phyloP scores from a whole-genome alignment of 2,797 vertebrate species.

The Diceros bicornis region DNA sequence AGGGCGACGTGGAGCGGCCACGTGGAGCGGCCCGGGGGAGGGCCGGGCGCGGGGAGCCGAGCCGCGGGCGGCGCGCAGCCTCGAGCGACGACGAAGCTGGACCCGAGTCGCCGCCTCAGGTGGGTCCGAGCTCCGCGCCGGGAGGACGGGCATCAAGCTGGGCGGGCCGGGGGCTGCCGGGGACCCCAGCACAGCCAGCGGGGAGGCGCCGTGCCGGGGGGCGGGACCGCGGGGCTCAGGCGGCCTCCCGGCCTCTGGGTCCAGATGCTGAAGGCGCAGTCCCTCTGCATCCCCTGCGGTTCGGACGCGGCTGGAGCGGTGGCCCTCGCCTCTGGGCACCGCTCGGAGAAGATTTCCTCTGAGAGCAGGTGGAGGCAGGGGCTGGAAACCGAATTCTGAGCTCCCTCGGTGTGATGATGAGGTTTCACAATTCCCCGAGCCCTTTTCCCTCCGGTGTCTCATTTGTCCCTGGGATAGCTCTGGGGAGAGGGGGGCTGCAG shows the following conservation, averaged over 20 bases:
- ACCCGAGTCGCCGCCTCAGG: constrained; percentile 57
- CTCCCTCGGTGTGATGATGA: neutral
- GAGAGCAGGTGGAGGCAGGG: neutral
- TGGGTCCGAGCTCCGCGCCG: constrained; percentile 13
- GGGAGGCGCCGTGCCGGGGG: neutral
- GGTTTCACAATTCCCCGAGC: neutral
- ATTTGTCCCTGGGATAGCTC: neutral
- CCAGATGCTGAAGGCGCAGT: neutral
- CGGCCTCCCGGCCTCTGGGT: neutral
- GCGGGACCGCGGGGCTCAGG: neutral
- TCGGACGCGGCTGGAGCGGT: neutral
- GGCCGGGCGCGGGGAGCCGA: constrained; percentile 1
- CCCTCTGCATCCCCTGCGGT: neutral
- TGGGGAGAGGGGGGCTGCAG: neutral
- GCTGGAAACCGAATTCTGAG: neutral
- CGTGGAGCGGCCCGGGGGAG: constrained; percentile 82
- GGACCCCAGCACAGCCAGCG: neutral
- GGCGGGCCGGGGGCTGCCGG: neutral
- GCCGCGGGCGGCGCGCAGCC: neutral
- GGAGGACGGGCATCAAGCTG: neutral
- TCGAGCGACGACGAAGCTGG: neutral
- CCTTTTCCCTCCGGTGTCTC: neutral
- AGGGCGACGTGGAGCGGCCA: constrained; percentile 79
- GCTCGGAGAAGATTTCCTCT: neutral
- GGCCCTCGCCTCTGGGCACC: neutral